Base-by-base conservation (phyloP, 2,113 vertebrate genomes). In the Dendrocopos noguchii region DNA sequence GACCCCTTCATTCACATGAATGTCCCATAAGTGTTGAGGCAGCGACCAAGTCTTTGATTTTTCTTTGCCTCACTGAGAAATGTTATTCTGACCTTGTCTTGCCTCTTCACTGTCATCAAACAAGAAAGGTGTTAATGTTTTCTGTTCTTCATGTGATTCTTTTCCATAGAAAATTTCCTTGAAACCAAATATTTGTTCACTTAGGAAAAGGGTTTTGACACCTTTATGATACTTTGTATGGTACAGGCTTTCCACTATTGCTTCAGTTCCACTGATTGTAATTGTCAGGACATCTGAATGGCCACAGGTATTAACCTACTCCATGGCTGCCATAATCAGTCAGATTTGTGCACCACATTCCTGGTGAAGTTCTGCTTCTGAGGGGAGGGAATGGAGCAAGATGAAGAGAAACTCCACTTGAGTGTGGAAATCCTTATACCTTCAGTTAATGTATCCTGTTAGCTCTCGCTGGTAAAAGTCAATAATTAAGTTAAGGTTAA, bases 161-260 rank as follows among this genome's bases (percentile, higher is more conserved):
- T 76, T 76, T 64, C 42, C 13, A 10, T 21, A 36, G 17, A 31
- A 71, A 81, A 61, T 18, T 36, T 57, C 34, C 34, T 52, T 72
- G 17, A 84, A 63, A 56, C 7, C 0, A 1, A 83, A 4, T 50
- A 52, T 65, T 74, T 74, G 9, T 36, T 64, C 2, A 0, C 31
- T 68, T 57, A 33, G 25, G 22, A 22, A 44, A 92, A 50, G 28
- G 8, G 50, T 57, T 79, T 63, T 2, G 3, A 5, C 33, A 42
- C 28, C n/a, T 80, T 53, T 70, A 39, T 34, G 31, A 39, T 9
- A 52, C 8, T 80, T 74, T 17, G 27, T 50, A 20, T 10, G 12
- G 15, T 33, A 22, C 28, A 29, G 15, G 17, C 20, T 46, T 75
- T 70, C 56, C 10, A 6, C 7, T 46, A 5, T 47, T 81, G 12